phyloP scores from a whole-genome alignment of 2,888 invertebrate genomes.

The Dasysyrphus albostriatus region DNA sequence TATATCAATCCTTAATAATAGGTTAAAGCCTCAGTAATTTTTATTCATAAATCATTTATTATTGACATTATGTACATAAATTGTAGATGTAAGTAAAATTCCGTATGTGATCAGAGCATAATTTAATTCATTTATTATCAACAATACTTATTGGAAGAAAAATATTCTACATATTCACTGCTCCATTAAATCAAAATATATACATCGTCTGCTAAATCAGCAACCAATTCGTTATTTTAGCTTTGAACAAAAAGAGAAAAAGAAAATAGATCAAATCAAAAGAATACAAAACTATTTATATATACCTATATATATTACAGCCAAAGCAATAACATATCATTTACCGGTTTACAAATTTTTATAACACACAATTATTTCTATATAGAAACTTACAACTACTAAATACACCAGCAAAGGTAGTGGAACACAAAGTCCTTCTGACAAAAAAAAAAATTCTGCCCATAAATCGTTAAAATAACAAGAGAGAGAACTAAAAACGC shows the following conservation, averaged over 20 bases:
- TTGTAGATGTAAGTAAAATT: too few relatives aligned
- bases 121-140: too few relatives aligned
- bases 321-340: constrained; percentile 46
- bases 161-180: too few relatives aligned
- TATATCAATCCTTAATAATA: too few relatives aligned
- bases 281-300: constrained; percentile 19
- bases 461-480: constrained; percentile 55
- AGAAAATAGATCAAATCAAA: not conserved
- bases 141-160: too few relatives aligned
- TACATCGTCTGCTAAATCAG: not conserved
- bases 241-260: not conserved
- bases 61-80: too few relatives aligned
- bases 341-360: constrained; percentile 51
- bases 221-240: not conserved
- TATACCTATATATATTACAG: constrained; percentile 54
- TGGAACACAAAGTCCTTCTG: not conserved
- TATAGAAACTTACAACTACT: not conserved
- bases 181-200: too few relatives aligned
- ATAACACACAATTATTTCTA: constrained; percentile 22
- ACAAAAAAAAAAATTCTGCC: not conserved
- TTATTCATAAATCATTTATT: too few relatives aligned
- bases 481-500: constrained; percentile 24
- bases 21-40: too few relatives aligned
- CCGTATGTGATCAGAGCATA: too few relatives aligned
- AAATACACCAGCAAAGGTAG: not conserved